A percentile compares a stretch with the other conserved stretches of the same genome.
Conservation (phyloP, 2,797 vertebrate genomes). For the Menidia menidia region DNA sequence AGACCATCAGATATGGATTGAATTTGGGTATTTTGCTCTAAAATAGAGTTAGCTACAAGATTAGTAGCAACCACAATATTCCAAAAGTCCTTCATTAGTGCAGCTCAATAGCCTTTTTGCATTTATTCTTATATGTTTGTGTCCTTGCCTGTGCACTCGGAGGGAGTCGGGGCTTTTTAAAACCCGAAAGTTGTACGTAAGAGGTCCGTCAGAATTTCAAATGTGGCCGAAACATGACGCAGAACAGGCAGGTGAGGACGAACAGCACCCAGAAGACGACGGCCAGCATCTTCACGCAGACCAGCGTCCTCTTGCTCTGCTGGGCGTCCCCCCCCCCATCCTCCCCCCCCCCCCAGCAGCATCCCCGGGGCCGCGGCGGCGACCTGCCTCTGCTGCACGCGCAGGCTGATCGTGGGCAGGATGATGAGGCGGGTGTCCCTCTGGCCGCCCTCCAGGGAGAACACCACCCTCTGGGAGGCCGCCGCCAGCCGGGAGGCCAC, state of each 20-base stretch:
- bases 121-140: not conserved
- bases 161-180: no score
- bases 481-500: conserved; percentile 62
- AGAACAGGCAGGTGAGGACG: conserved; percentile 79
- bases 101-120: not conserved
- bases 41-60: conserved; percentile 1
- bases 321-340: conserved; percentile 61
- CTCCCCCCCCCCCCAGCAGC: conserved; percentile 41
- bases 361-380: conserved; percentile 43
- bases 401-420: conserved; percentile 84
- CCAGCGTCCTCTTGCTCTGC: conserved; percentile 71
- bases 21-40: not conserved
- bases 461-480: conserved; percentile 79
- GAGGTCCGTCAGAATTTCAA: conserved; percentile 35
- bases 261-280: conserved; percentile 81
- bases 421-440: conserved; percentile 80
- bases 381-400: conserved; percentile 82
- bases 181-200: no score
- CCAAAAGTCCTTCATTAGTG: conserved; percentile 7
- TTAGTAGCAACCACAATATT: not conserved
- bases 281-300: conserved; percentile 81
- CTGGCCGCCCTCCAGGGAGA: conserved; percentile 77
- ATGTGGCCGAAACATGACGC: conserved; percentile 80
- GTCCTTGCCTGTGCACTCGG: no score
- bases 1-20: not conserved